Conservation (phyloP, 2,888 invertebrate genomes). For the Panzeria rudis region DNA sequence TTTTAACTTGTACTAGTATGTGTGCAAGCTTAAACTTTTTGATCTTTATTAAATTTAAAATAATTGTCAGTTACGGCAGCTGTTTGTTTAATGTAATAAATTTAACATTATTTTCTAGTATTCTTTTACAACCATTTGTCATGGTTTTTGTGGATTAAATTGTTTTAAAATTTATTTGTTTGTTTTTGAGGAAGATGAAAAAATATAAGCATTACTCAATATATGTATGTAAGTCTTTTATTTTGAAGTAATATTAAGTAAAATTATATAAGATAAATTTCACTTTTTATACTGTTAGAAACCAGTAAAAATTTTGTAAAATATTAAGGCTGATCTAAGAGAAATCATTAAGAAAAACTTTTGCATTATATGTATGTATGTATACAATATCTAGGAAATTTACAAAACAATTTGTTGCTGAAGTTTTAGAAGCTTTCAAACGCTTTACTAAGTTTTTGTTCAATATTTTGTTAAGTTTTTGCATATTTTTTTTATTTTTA, state of each 20-base stretch:
- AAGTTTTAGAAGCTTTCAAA: not conserved
- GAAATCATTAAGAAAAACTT: not conserved
- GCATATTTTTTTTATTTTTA: not conserved
- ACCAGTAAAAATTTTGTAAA: not conserved
- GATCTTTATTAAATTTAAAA: not conserved
- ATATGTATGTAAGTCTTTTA: too few relatives aligned
- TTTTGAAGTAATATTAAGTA: slow-evolving; percentile 3
- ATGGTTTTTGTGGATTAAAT: not conserved
- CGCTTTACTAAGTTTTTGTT: not conserved
- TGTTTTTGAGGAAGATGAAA: not conserved
- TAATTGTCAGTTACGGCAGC: not conserved
- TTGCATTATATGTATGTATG: not conserved
- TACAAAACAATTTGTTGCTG: not conserved
- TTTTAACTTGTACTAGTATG: not conserved
- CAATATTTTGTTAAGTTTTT: not conserved
- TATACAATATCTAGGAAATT: not conserved
- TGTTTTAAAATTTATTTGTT: not conserved
- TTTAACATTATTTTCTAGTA: too few relatives aligned
- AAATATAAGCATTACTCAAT: not conserved
- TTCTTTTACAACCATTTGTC: not conserved
- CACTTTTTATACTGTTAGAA: not conserved
- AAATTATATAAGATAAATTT: slow-evolving; percentile 23
- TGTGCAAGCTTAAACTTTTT: not conserved
- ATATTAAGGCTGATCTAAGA: not conserved
- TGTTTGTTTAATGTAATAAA: not conserved